phyloP scores from a whole-genome alignment of 2,113 vertebrate genomes.

The Tiliqua scincoides region DNA sequence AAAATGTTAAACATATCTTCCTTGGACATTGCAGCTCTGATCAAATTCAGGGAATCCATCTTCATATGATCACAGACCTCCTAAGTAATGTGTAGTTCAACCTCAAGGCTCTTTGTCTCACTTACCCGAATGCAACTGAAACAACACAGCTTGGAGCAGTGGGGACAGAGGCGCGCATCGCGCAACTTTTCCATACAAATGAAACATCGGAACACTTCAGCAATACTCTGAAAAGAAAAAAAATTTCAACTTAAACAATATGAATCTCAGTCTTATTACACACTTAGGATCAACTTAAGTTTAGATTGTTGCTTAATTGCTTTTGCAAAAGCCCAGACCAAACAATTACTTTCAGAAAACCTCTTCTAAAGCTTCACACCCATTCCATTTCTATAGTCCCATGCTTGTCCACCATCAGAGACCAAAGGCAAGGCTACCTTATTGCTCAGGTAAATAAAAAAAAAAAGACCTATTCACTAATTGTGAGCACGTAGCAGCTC shows the following conservation, averaged over 20 bases:
- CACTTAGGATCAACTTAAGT: too few species aligned
- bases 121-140: slow-evolving; percentile 98
- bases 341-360: too few species aligned
- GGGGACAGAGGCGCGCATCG: slow-evolving; percentile 95
- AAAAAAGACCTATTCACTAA: not conserved
- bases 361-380: too few species aligned
- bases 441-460: not conserved
- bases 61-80: not conserved
- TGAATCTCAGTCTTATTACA: too few species aligned
- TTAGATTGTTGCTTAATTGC: too few species aligned
- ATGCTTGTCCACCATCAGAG: not conserved
- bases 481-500: not conserved
- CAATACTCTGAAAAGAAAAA: slow-evolving; percentile 86
- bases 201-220: slow-evolving; percentile 98
- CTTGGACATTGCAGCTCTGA: too few species aligned
- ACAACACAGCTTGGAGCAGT: slow-evolving; percentile 99
- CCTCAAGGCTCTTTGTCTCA: not conserved
- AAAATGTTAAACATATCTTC: not conserved
- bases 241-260: not conserved
- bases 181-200: slow-evolving; percentile 99
- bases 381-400: not conserved
- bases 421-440: not conserved
- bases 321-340: too few species aligned
- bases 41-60: too few species aligned
- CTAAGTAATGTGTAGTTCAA: not conserved